Base-by-base conservation (phyloP, 2,797 vertebrate genomes). In the Synanceia verrucosa region DNA sequence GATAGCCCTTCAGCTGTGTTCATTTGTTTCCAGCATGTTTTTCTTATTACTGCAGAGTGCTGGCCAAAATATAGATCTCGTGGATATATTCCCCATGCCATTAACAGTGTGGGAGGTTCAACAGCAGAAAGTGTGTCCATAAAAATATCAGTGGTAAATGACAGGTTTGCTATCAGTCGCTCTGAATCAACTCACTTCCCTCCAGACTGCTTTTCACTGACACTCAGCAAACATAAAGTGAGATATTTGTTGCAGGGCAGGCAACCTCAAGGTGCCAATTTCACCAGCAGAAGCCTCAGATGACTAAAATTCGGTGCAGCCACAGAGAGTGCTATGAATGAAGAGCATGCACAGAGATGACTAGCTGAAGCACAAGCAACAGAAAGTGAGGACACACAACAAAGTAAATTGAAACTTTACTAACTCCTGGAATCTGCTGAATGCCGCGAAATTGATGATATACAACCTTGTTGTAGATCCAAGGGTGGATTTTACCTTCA, bases 231-330 rank as follows among this genome's bases (percentile, higher is more conserved):
- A 74, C 52, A 41, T 16, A 51, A 69, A 11, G 50, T 8, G 28
- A 65, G 46, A 34, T 44, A 3, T 18, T 70, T 21, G 67, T 41
- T 51, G 61, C 76, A 31, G 39, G 79, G 62, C 52, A 19, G 48
- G 10, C 16, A 60, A 74, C 53, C 26, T 34, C 43, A 13, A 72
- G 81, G 73, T 71, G 39, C 26, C 84, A 74, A 80, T 89, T 86
- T 80, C 48, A 71, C 23, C 71, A 72, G 73, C 68, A 26, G 55
- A 6, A 33, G 44, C 62, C 44, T 72, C 52, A 16, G 33, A 39
- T 9, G 23, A 56, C 44, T 36, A 11, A 69, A 71, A 70, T 41
- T 61, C 46, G 43, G 59, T 26, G 58, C 61, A 57, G 67, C 57
- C 39, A 14, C 34, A 73, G 33, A 53, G 58, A 58, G 53, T 59